Percentiles rank a stretch among this genome's conserved stretches.
Evolutionary conservation across 2,113 vertebrate genomes (phyloP).

Genomic region (Collichthys lucidus): DNA sequence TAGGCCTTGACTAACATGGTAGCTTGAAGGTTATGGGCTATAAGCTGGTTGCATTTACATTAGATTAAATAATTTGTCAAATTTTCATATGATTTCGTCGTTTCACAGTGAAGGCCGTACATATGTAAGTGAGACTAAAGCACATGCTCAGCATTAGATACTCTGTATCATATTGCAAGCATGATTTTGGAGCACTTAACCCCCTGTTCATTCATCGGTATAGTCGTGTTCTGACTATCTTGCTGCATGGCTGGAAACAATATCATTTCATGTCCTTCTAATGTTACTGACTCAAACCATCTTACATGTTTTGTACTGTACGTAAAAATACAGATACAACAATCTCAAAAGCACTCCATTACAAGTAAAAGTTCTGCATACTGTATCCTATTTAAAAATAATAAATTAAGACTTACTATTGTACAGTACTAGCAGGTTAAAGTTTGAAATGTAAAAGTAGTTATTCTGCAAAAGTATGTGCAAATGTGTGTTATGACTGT

Average conservation of each 20-base stretch:
- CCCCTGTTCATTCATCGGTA: conserved; percentile 5
- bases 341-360: background rate
- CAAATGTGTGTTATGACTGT: no score
- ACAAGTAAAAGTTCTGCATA: no score
- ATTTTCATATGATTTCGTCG: conserved; percentile 14
- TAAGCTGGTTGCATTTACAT: conserved; percentile 1
- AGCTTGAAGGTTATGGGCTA: conserved; percentile 1
- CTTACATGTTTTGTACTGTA: conserved; percentile 3
- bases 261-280: conserved; percentile 28
- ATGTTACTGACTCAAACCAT: conserved; percentile 4
- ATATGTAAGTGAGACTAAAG: conserved; percentile 19
- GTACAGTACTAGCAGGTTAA: background rate
- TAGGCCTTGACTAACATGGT: background rate
- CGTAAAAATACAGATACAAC: background rate
- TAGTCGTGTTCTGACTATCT: background rate
- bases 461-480: background rate
- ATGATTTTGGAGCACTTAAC: conserved; percentile 25
- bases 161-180: conserved; percentile 29
- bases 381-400: no score
- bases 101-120: conserved; percentile 33
- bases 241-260: conserved; percentile 35
- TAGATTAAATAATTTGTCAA: conserved; percentile 40
- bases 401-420: no score
- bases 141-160: conserved; percentile 12
- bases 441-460: background rate